Evolutionary conservation across 2,888 invertebrate genomes (phyloP), one percentile per base, ranked within the genome.

Genomic region (Macroteleia sp.): DNA sequence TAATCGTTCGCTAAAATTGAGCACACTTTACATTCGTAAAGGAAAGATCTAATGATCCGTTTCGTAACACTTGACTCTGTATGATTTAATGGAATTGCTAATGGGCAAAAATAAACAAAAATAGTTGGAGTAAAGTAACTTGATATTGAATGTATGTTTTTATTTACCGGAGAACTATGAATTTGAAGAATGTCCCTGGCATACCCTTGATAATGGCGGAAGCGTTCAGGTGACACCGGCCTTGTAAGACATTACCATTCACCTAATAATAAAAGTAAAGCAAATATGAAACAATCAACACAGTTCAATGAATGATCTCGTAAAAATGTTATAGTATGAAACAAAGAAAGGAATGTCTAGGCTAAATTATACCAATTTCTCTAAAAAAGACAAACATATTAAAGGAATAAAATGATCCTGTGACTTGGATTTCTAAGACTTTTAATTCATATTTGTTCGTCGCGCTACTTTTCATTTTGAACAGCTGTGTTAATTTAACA

Each of bases 211-310:
- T 99, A 89, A 98, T 96, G 19, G 97, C 97, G 0, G 99, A 97
- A 16, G 98, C 99, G 91, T 99, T 98, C 80, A 99, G 94, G 92
- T 99, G 99, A 92, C 98, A 98, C 87, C 98, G 94, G 71, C 98
- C 98, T 91, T 97, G 96, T 50, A 99, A 92, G 12, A 98, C 97
- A 75, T 96, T 95, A 8, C 98, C 99, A 92, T 99, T 99, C 82
- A 98, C 97, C 97, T 97, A 92, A 10, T 34, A 62, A 92, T 92
- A 83, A 83, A 59, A 41, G 19, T 61, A 32, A 64, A 19, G 52
- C 8, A 39, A 42, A 54, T n/a, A 8, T 74, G 48, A 57, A 50
- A 52, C 3, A 59, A 34, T 39, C 28, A 39, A 17, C 6, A 62
- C 36, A 50, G 14, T 48, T 56, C 41, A 48, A 56, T 9, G 22